phyloP scores from a whole-genome alignment of 1,140 invertebrate genomes.

The Trachymyrmex septentrionalis region DNA sequence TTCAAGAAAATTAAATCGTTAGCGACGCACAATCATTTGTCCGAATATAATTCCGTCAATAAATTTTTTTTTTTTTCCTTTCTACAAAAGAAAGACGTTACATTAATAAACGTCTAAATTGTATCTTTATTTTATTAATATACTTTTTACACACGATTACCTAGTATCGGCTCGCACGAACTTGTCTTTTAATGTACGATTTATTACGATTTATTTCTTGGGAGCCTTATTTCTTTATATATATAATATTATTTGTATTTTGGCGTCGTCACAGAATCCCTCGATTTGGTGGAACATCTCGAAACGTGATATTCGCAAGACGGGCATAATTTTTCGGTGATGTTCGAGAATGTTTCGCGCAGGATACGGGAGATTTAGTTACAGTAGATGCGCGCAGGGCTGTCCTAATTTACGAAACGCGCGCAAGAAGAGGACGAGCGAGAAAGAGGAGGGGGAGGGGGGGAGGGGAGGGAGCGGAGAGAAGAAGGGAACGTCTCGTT shows the following conservation, averaged over 20 bases:
- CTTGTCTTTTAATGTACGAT: too few species aligned
- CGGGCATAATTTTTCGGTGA: constrained; percentile 1
- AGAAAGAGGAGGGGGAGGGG: background rate
- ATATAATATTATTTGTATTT: background rate
- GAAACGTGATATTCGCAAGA: background rate
- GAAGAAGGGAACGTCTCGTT: constrained; percentile 21
- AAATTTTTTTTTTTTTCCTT: too few species aligned
- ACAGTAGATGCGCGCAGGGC: constrained; percentile 16
- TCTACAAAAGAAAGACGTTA: too few species aligned
- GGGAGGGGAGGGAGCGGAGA: background rate
- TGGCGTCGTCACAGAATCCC: background rate
- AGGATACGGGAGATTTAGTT: constrained; percentile 45
- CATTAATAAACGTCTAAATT: too few species aligned
- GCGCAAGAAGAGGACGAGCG: background rate
- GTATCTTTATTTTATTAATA: too few species aligned
- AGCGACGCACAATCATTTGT: too few species aligned
- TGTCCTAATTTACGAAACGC: constrained; percentile 50
- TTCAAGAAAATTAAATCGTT: too few species aligned
- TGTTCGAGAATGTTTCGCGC: background rate
- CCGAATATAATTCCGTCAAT: too few species aligned
- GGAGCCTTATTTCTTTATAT: too few species aligned
- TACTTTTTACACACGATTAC: too few species aligned
- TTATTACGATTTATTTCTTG: too few species aligned
- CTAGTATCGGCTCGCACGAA: too few species aligned
- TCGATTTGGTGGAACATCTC: background rate